Evolutionary conservation across 2,113 vertebrate genomes (phyloP), one percentile per base, ranked within the genome.

Genomic region (Rattus rattus): DNA sequence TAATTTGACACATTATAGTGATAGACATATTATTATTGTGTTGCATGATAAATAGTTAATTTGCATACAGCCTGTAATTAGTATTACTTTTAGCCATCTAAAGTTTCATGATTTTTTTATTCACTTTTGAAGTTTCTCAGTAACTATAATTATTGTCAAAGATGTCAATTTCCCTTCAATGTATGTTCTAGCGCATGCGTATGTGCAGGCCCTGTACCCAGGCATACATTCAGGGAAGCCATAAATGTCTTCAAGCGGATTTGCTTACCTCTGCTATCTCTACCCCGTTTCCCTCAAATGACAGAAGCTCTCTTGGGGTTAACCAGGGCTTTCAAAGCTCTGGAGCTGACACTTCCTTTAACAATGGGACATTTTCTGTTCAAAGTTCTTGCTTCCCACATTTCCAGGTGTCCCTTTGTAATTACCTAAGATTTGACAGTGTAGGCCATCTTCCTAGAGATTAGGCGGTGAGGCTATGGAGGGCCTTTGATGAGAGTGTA

Each of bases 11-110:
- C 73, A 24, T 95, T 94, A 59, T 56, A 92, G 91, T 96, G 96
- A 96, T 97, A 97, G 96, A 97, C 96, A 80, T 94, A 93, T 94
- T 97, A 94, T 97, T 97, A 93, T 96, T 97, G 92, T 97, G 94
- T 92, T 94, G 93, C 97, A 95, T 97, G 96, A 95, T 97, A 97
- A 97, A 97, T 90, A 96, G 61, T 79, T 96, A 77, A 97, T 98
- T 96, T 97, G 91, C 94, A 97, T 97, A 95, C 97, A 96, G 76
- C 33, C 91, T 96, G 17, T 97, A 96, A 97, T 96, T 97, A 96
- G 94, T 94, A 96, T 97, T 94, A 96, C 92, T 96, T 96, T 94
- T 79, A 91, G 91, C 36, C 67, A 97, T 89, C 70, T 80, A 70
- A 92, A 92, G 96, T 96, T 97, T 91, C 47, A n/a, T 88, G 96